Conservation (phyloP, 2,113 vertebrate species). For the Struthio camelus region DNA sequence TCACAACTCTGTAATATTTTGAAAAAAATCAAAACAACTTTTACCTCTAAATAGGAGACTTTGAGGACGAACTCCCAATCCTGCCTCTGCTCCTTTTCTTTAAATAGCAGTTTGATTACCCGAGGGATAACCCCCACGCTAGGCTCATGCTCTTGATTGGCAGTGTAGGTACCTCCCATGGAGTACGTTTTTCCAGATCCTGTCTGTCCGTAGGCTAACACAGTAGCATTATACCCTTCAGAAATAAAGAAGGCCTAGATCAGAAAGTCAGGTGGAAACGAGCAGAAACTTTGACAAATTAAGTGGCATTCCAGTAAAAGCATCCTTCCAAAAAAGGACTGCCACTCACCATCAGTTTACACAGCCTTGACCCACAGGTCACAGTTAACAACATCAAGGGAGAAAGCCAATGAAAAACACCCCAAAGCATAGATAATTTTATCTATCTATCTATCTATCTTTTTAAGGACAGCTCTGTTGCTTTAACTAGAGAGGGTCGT, state of each 20-base stretch:
- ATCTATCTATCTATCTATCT: too few relatives aligned
- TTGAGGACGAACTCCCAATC: conserved; percentile 84
- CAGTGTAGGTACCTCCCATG: conserved; percentile 94
- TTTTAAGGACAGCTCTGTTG: fast-evolving
- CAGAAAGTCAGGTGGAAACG: background rate
- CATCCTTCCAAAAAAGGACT: background rate
- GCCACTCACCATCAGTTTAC: fast-evolving
- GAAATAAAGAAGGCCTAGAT: background rate
- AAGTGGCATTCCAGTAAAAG: background rate
- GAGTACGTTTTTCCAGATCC: conserved; percentile 97
- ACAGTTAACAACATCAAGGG: fast-evolving
- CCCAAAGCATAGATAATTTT: fast-evolving
- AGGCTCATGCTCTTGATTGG: conserved; percentile 86
- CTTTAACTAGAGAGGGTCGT: background rate
- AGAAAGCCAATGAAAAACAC: background rate
- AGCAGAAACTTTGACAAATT: background rate
- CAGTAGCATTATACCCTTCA: conserved; percentile 92
- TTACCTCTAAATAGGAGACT: conserved; percentile 95
- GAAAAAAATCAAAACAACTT: background rate
- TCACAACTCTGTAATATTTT: background rate
- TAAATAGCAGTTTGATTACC: conserved; percentile 86
- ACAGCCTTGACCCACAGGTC: background rate
- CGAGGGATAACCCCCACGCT: conserved; percentile 92
- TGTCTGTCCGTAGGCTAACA: conserved; percentile 94
- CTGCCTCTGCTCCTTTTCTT: conserved; percentile 78